Percentiles rank a stretch among this genome's conserved stretches.
Conservation (phyloP, 2,888 invertebrate species). For the Coenonympha arcania region DNA sequence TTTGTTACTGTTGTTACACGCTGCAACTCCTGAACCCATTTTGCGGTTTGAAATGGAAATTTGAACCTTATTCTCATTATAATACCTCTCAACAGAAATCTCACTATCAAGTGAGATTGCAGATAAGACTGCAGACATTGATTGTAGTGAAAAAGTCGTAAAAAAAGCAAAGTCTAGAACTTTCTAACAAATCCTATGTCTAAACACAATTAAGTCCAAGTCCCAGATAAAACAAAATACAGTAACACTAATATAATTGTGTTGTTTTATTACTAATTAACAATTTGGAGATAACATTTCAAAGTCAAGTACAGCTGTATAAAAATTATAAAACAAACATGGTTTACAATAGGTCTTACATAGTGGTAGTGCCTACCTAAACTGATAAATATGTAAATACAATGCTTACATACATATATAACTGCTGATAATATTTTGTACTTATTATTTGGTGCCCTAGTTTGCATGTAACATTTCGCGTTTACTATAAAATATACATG, state of each 20-base stretch:
- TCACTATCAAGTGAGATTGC: too few species aligned
- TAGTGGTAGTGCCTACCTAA: conserved; percentile 14
- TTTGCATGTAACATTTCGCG: conserved; percentile 62
- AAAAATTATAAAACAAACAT: conserved; percentile 6
- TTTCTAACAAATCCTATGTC: too few species aligned
- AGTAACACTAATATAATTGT: background rate
- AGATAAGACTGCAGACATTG: too few species aligned
- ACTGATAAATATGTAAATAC: conserved; percentile 8
- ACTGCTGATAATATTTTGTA: conserved; percentile 39
- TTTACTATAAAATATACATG: conserved; percentile 57
- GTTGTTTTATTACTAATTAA: background rate
- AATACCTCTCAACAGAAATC: too few species aligned
- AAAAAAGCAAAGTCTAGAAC: too few species aligned
- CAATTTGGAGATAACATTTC: background rate
- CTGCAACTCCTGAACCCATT: too few species aligned
- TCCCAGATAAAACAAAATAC: too few species aligned
- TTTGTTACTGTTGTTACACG: too few species aligned
- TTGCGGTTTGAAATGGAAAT: too few species aligned
- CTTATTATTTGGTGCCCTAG: conserved; percentile 63
- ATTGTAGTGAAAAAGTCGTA: too few species aligned
- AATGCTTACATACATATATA: conserved; percentile 13
- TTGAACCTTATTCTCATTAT: too few species aligned
- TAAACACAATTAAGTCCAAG: too few species aligned
- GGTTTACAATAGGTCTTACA: conserved; percentile 10
- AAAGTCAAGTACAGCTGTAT: conserved; percentile 3